phyloP scores from a whole-genome alignment of 2,797 vertebrate genomes.

The Notolepis coatsorum region DNA sequence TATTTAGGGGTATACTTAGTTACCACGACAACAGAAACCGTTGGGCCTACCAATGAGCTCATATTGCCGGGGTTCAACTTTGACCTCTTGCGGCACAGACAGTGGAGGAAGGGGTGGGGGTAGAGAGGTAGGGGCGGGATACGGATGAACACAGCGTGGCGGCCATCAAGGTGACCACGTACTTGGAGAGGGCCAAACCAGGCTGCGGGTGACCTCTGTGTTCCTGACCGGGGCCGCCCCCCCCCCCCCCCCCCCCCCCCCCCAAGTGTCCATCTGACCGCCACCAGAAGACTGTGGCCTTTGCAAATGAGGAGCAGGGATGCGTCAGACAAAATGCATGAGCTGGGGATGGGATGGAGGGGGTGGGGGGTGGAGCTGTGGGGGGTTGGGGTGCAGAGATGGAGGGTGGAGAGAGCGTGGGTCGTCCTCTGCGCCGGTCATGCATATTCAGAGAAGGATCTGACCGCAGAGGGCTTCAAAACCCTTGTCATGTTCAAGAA shows the following conservation, averaged over 20 bases:
- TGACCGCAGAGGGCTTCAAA: slow-evolving; percentile 16
- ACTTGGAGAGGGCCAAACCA: slow-evolving; percentile 10
- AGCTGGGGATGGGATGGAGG: slow-evolving; percentile 33
- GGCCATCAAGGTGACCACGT: slow-evolving; percentile 53
- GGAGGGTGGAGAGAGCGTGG: slow-evolving; percentile 43
- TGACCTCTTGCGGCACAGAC: slow-evolving; percentile 47
- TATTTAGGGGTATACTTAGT: slow-evolving; percentile 41
- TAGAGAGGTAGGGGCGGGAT: neutral
- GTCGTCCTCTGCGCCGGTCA: slow-evolving; percentile 41
- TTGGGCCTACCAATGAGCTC: slow-evolving; percentile 64
- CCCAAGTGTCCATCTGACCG: too few relatives aligned
- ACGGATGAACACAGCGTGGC: slow-evolving; percentile 28
- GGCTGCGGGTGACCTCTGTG: slow-evolving; percentile 48
- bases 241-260: slow-evolving; percentile 51
- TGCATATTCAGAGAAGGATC: slow-evolving; percentile 67
- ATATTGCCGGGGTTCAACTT: slow-evolving; percentile 58
- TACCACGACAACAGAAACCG: slow-evolving; percentile 35
- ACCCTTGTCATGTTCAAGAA: slow-evolving; percentile 70
- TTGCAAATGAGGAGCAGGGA: slow-evolving; percentile 71
- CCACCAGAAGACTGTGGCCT: slow-evolving; percentile 53
- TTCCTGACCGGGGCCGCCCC: slow-evolving; percentile 27
- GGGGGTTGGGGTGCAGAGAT: slow-evolving; percentile 38
- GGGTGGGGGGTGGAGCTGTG: slow-evolving; percentile 37
- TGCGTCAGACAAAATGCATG: slow-evolving; percentile 53
- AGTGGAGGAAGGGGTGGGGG: slow-evolving; percentile 10